Conservation (phyloP, 2,797 vertebrate species). For the Uromys caudimaculatus region DNA sequence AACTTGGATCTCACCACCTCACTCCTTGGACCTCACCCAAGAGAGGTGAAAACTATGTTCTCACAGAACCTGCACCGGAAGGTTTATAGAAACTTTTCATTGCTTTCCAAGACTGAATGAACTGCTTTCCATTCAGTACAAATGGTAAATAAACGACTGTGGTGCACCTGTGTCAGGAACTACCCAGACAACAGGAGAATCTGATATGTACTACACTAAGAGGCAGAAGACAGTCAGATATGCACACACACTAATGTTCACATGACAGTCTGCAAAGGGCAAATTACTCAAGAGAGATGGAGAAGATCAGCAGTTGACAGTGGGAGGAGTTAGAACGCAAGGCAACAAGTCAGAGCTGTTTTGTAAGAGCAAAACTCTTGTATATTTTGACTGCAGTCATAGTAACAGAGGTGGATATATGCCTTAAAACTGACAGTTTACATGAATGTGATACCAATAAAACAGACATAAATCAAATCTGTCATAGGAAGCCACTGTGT, state of each 20-base stretch:
- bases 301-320: neutral
- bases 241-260: neutral
- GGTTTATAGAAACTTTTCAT: neutral
- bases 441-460: neutral
- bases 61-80: neutral
- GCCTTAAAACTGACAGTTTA: neutral
- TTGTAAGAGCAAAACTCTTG: neutral
- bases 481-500: neutral
- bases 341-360: neutral
- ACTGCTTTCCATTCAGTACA: neutral
- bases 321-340: neutral
- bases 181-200: neutral
- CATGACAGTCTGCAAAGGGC: neutral
- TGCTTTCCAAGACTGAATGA: neutral
- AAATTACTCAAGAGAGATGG: neutral
- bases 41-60: neutral
- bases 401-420: neutral
- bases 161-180: neutral
- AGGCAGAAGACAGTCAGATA: neutral
- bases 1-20: neutral
- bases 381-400: neutral
- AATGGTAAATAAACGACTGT: neutral
- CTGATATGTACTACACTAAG: neutral
- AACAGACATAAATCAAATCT: neutral
- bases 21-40: neutral